These are phyloP conservation scores for Mus minutoides DNA, from an alignment of 2,797 vertebrate genomes.

Conservation along the genomic window DNA sequence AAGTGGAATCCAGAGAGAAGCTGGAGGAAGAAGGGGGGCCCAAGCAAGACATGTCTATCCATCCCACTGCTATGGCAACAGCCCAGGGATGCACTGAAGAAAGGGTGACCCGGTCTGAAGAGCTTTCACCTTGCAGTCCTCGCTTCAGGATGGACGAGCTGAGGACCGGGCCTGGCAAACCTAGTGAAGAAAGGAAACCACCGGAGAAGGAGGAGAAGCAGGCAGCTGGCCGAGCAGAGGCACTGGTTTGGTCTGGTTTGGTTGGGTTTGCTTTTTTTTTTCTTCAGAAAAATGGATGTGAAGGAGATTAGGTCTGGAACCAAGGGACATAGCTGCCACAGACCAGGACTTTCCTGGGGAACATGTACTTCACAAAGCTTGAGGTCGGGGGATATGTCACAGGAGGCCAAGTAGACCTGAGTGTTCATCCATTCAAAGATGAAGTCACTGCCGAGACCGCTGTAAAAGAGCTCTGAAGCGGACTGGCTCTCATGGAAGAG, in stretches of 20 bases:
- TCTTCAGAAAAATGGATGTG: slow-evolving; percentile 58
- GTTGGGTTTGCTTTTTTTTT: neutral
- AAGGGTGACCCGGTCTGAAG: rapidly evolving
- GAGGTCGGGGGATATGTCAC: neutral
- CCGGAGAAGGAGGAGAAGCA: neutral
- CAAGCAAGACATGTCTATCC: neutral
- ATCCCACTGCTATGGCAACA: slow-evolving; percentile 40
- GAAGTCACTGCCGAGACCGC: neutral
- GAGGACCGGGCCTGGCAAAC: neutral
- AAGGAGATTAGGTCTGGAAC: neutral
- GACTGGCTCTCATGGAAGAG: neutral
- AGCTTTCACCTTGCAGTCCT: slow-evolving; percentile 21
- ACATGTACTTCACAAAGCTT: rapidly evolving
- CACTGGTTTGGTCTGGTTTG: neutral
- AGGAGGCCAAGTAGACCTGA: neutral
- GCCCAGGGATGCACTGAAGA: neutral
- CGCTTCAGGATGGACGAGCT: slow-evolving; percentile 24
- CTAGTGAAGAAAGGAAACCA: slow-evolving; percentile 41
- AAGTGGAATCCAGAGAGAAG: slow-evolving; percentile 58
- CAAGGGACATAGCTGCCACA: neutral
- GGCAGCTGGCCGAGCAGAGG: slow-evolving; percentile 37
- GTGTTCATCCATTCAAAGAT: neutral
- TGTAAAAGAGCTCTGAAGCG: neutral
- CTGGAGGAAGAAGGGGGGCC: neutral
- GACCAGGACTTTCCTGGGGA: neutral